Base-by-base conservation (phyloP, 2,797 vertebrate species). In the Ateles fusciceps region DNA sequence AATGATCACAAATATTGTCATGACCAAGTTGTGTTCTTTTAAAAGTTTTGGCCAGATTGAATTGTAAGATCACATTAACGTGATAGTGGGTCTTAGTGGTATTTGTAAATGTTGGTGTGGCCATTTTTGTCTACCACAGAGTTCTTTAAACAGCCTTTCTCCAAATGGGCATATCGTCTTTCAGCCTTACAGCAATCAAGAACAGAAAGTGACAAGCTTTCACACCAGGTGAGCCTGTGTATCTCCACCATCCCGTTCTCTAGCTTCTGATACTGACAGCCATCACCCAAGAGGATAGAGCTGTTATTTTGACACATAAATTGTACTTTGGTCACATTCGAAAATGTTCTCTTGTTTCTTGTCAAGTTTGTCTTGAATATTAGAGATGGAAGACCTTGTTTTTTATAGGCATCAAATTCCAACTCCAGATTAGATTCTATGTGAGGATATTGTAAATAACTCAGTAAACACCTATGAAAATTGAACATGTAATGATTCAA, bases 171-270 rank as follows among this genome's bases (percentile, higher is more conserved):
- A 95, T 95, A 97, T 98, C 83, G 2, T 97, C 94, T 98, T 98
- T 98, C 95, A 97, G 50, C 92, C 95, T 98, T 97, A 98, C 89
- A 96, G 94, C 97, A 97, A 95, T 98, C 94, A 92, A 71, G 97
- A 98, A 97, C 85, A 97, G 92, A 98, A 98, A 98, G 95, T 98
- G 98, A 98, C 97, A 98, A 95, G 90, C 96, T 98, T 98, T 98
- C 96, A 89, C 52, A 89, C 95, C 85, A 97, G 97, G 95, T 98
- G 84, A 95, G 64, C 91, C 71, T 96, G 61, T 90, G 96, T 95
- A 96, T 98, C 96, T 97, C 96, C 96, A 92, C 86, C 61, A 36
- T 97, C 84, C 72, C 79, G 59, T 95, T 91, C 89, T 85, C 86
- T 90, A 59, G 97, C 94, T 98, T 97, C 97, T 79, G 39, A 85